Conservation (phyloP, 2,113 vertebrate genomes). For the Engystomops pustulosus region DNA sequence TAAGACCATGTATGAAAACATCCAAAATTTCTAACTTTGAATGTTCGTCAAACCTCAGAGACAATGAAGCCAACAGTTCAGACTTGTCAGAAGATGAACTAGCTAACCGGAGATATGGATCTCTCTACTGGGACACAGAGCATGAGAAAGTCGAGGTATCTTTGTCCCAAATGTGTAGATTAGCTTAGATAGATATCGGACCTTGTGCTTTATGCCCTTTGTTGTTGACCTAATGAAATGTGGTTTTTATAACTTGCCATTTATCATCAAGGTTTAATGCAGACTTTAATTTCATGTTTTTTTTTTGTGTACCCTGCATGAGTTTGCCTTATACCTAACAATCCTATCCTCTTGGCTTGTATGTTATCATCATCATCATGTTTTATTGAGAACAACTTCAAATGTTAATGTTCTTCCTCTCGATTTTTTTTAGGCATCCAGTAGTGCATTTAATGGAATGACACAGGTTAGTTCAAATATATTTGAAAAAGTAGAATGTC, state of each 20-base stretch:
- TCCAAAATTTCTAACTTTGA: conserved; percentile 73
- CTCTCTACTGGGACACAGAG: conserved; percentile 92
- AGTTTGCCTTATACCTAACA: too few species aligned
- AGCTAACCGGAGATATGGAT: conserved; percentile 93
- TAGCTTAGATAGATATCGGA: conserved; percentile 79
- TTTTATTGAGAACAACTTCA: background rate
- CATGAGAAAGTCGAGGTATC: conserved; percentile 93
- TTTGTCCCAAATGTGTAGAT: conserved; percentile 73
- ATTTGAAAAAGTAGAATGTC: background rate
- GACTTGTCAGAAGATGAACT: conserved; percentile 97
- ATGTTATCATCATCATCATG: background rate
- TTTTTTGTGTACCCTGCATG: too few species aligned
- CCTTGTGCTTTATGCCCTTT: conserved; percentile 67
- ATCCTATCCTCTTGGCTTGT: conserved; percentile 3
- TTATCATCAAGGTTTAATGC: conserved; percentile 35
- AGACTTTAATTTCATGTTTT: background rate
- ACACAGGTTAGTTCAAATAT: conserved; percentile 76
- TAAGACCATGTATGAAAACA: conserved; percentile 67
- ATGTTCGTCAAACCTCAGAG: conserved; percentile 78
- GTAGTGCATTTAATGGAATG: conserved; percentile 85
- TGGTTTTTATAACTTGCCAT: conserved; percentile 43
- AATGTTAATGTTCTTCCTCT: conserved; percentile 32
- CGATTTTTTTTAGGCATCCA: conserved; percentile 77
- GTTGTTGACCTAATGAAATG: conserved; percentile 48
- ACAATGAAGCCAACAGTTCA: conserved; percentile 87